Evolutionary conservation across 1,140 invertebrate species (phyloP), one percentile per base, ranked within the genome.

Genomic region (Heliothis virescens): DNA sequence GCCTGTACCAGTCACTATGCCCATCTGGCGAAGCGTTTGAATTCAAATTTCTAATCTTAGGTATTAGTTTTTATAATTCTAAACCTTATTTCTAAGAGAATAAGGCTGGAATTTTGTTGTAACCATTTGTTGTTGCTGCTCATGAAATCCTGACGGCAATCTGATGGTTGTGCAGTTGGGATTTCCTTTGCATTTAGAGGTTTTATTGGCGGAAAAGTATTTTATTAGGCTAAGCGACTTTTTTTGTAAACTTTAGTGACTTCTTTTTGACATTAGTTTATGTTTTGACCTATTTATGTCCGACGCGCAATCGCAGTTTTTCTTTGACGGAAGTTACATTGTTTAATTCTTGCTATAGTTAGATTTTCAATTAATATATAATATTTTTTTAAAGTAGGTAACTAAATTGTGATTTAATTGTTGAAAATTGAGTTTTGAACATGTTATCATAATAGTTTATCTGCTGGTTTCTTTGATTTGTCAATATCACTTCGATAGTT

Each of bases 1-100:
- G 34, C 84, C 81, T 41, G 59, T 90, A 16, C 84, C 87, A 47
- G 72, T 88, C 0, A 55, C 82, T 1, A 65, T 90, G 12, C 86
- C 86, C 0, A n/a, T 83, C 1, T 86, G 80, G 79, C 52, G 79
- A 63, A 79, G 47, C 18, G 63, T 79, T 73, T 83, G 79, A 83
- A 72, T 72, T 29, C 13, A 41, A 5, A 57, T 11, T 65, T 63
- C n/a, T 10, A n/a, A 29, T 67, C 11, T 67, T 50, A 47, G 52
- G 50, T 78, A 53, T 21, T 48, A 16, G 26, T 47, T 78, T 16
- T 26, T 18, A 21, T 69, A 80, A 87, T 82, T 84, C 57, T 26
- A 13, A 57, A 52, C 81, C 21, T 63, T 82, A 75, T 86, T 82
- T 15, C n/a, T 79, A 16, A 55, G 47, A 15, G 11, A 84, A 82